Base-by-base conservation (phyloP, 1,140 invertebrate species). In the Musca domestica region DNA sequence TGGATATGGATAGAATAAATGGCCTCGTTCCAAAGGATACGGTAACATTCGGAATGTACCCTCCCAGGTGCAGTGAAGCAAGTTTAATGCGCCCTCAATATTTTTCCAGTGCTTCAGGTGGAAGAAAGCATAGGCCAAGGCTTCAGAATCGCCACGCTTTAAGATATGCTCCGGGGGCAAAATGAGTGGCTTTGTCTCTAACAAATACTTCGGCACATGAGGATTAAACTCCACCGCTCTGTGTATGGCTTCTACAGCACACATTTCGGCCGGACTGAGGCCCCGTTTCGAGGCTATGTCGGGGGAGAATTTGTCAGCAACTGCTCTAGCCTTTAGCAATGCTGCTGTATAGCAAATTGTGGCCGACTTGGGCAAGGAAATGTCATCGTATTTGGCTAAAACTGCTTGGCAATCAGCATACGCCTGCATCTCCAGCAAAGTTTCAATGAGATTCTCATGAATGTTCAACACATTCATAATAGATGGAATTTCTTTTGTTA, bases 201-300 rank as follows among this genome's bases (percentile, higher is more conserved):
- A 84, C 71, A 99, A 86, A 87, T 99, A 99, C 85, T 97, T 97
- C 41, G 96, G 95, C 75, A 98, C 96, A 85, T 98, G 95, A 64
- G 97, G 97, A 88, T 99, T 99, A 82, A 98, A 99, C 83, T 99
- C 97, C 7, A 99, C 95, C 1, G 97, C 97, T 82, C 95, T 84
- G 81, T 98, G 96, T 76, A 99, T 96, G 6, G 96, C 96, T 84
- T 99, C 95, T 3, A 98, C 93, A 3, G 96, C 96, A 71, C 90
- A 91, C 90, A 97, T 92, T 84, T 98, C 96, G 20, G 94, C 92
- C 27, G 91, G 88, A 54, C 90, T 95, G 48, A 96, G 83, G 1
- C 95, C 94, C 74, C 94, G 85, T 83, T 94, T 95, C 72, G 92
- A 92, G 19, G 94, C 92, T 66, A 93, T 87, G 75, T 97, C 95